These are phyloP conservation scores for Hephaestus fuliginosus DNA, from an alignment of 2,797 vertebrate genomes.

Conservation along the genomic window DNA sequence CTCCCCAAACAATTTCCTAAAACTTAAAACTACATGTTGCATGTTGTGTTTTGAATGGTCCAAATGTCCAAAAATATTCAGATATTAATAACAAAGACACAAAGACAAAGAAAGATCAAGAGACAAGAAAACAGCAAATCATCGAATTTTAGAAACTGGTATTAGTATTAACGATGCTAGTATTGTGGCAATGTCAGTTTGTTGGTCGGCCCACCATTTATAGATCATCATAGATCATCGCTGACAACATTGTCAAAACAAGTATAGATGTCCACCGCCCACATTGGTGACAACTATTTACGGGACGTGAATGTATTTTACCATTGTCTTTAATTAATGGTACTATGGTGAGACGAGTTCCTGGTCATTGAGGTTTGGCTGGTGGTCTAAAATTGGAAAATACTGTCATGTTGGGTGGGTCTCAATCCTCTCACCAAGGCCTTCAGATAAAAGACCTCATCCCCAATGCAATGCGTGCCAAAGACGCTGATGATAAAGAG, in stretches of 20 bases:
- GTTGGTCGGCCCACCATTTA: background rate
- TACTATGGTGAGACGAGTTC: slow-evolving; percentile 22
- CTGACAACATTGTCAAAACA: slow-evolving; percentile 1
- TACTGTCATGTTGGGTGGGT: slow-evolving; percentile 54
- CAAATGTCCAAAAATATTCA: background rate
- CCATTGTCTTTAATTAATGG: slow-evolving; percentile 32
- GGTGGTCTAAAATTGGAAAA: slow-evolving; percentile 42
- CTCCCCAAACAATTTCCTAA: background rate
- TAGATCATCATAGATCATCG: background rate
- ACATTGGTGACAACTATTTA: slow-evolving; percentile 4
- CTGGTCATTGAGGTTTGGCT: slow-evolving; percentile 36
- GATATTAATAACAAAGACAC: background rate
- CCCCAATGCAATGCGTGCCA: slow-evolving; percentile 35
- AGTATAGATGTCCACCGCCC: background rate
- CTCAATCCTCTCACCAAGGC: slow-evolving; percentile 41
- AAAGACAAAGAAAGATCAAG: background rate
- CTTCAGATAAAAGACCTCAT: slow-evolving; percentile 68
- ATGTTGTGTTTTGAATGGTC: background rate
- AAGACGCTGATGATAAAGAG: slow-evolving; percentile 48
- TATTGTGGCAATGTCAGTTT: background rate
- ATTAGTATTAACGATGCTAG: background rate
- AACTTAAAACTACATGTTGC: background rate
- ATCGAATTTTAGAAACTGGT: background rate
- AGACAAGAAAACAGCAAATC: background rate
- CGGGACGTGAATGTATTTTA: slow-evolving; percentile 22